Base-by-base conservation (phyloP, 2,113 vertebrate genomes). In the Amphiprion percula region DNA sequence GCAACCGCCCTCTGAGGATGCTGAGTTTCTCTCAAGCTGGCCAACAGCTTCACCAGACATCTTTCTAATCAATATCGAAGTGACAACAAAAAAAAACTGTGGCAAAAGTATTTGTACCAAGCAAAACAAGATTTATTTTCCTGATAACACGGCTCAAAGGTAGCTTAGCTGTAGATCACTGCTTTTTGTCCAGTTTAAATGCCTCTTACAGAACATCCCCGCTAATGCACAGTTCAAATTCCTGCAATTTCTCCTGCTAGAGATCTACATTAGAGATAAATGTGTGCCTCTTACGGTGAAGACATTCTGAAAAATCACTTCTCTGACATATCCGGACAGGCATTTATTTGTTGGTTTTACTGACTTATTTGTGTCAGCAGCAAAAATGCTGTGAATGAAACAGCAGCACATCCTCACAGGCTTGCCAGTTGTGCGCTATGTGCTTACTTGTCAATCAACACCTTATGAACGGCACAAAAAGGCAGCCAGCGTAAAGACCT, bases 391-490 rank as follows among this genome's bases (percentile, higher is more conserved):
- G 37, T 23, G 49, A 82, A 85, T 39, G 63, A 86, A 80, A 73
- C 26, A 24, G 55, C 21, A 23, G 65, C 62, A 23, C 28, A 49
- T 78, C 66, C 75, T 87, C 66, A 53, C 60, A 77, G 70, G 71
- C 55, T 52, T 64, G 65, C 75, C 76, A 74, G 65, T 79, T 83
- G 74, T 56, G 68, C 19, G n/a, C 66, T 28, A 10, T 88, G 68
- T 64, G 72, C 82, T 85, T 52, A 8, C 76, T 63, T 82, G 79
- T 89, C 89, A 86, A 80, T 85, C 81, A 80, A 17, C 69, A 61
- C 70, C 68, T 64, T 77, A 30, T 60, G 60, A 86, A 81, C 30
- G 23, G 33, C 67, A 77, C 53, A 87, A 26, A 84, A 46, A 79
- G 55, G 63, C 82, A 80, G 47, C 58, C 0, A 55, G 60, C 17